These are phyloP conservation scores for Actenoides hombroni DNA, from an alignment of 2,113 vertebrate species.

Conservation along the genomic window DNA sequence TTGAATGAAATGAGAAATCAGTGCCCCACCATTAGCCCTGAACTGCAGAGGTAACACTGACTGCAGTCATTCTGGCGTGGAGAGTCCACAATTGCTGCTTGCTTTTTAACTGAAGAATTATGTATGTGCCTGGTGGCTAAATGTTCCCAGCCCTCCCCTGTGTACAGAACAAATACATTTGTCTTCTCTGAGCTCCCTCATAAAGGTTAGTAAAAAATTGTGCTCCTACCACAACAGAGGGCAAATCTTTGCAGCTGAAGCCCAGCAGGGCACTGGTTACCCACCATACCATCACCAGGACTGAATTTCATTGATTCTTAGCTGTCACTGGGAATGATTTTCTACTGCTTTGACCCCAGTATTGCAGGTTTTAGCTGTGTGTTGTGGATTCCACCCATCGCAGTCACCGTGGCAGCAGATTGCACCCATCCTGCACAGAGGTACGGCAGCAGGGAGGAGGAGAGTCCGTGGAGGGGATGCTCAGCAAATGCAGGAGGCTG, in stretches of 20 bases:
- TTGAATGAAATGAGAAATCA: background rate
- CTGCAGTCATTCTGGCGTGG: background rate
- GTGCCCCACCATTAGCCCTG: background rate
- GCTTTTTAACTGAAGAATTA: too few relatives aligned
- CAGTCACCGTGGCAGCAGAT: background rate
- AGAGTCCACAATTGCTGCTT: background rate
- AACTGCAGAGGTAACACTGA: background rate
- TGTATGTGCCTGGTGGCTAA: background rate
- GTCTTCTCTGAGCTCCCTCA: background rate
- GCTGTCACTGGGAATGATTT: background rate
- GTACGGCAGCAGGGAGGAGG: background rate
- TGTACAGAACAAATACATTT: background rate
- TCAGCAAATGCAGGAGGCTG: background rate
- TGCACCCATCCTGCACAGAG: background rate
- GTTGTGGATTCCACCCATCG: background rate
- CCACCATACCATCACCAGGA: fast-evolving
- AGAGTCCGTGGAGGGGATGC: fast-evolving
- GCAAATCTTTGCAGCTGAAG: background rate
- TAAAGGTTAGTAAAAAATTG: background rate
- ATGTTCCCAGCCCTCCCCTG: background rate
- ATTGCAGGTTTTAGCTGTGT: background rate
- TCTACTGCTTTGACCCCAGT: background rate
- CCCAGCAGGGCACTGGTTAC: background rate
- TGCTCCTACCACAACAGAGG: background rate
- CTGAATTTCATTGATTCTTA: background rate